Conservation (phyloP, 2,797 vertebrate genomes). For the Melanogrammus aeglefinus region DNA sequence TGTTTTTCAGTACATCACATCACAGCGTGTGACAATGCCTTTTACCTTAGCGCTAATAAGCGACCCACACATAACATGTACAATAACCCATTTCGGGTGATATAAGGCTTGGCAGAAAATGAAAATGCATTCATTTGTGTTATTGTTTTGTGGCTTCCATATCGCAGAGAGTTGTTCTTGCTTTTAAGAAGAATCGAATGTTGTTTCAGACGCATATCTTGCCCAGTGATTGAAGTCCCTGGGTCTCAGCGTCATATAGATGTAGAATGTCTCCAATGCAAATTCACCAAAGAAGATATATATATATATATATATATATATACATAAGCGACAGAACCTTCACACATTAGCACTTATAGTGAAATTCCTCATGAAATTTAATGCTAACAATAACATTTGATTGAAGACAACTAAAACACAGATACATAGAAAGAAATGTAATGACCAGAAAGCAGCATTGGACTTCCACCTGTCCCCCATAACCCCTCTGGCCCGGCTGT, state of each 20-base stretch:
- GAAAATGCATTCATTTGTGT: not conserved
- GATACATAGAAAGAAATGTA: too few species aligned
- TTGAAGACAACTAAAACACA: not conserved
- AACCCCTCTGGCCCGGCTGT: not conserved
- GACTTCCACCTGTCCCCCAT: not conserved
- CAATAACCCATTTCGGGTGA: not conserved
- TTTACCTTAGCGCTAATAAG: not conserved
- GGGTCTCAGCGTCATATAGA: not conserved
- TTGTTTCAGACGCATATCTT: not conserved
- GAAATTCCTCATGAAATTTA: not conserved
- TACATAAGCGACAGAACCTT: not conserved
- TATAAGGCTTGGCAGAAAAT: not conserved
- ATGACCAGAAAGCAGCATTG: too few species aligned
- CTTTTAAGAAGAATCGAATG: not conserved
- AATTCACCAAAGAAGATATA: not conserved
- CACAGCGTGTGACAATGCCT: not conserved
- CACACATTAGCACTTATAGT: not conserved
- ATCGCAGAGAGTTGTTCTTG: not conserved
- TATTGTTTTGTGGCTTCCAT: not conserved
- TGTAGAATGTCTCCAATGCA: not conserved
- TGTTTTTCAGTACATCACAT: not conserved
- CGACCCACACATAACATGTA: not conserved
- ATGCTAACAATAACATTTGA: not conserved
- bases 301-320: not conserved
- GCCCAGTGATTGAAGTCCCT: not conserved